Evolutionary conservation across 1,140 invertebrate species (phyloP), one percentile per base, ranked within the genome.

Genomic region (Zaprionus nigranus): DNA sequence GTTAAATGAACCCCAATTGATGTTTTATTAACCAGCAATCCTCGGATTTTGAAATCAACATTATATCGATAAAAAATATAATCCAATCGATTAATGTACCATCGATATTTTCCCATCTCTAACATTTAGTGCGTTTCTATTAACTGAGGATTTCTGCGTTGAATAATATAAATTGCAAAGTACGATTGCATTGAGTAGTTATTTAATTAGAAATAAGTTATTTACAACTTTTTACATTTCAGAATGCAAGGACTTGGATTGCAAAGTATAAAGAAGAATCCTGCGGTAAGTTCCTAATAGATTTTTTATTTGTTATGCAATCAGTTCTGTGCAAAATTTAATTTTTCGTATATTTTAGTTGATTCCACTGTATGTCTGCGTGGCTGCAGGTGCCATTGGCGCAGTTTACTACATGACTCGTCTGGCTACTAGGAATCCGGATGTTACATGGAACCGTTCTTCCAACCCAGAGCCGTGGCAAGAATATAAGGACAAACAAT

Each of bases 391-490:
- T 61, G 94, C 93, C 56, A 64, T 92, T 1, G 94, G 94, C 7
- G 94, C 96, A 1, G 69, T 93, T 0, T 94, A 93, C 43, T 98
- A 97, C 84, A 93, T 95, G 0, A 28, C 94, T 1, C 94, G 97
- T 57, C 93, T 97, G 38, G 97, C 97, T n/a, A 79, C 93, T 0
- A 94, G 94, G 59, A 96, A 94, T 82, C 97, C 97, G 43, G 97
- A 98, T 87, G 97, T 98, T 13, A 93, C 96, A 56, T 98, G 97
- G 97, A 94, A 94, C 76, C 94, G 94, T 51, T 95, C 94, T 53
- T 92, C 84, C 22, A 97, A 97, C 82, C 95, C 95, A 3, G 96
- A 97, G 84, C 97, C 97, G 5, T 97, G 96, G 95, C 93, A 98
- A 79, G 95, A 95, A 67, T 98, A 96, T 91, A 93, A 94, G 58